A percentile compares a stretch with the other conserved stretches of the same genome.
These are phyloP conservation scores for Erebia ligea DNA, from an alignment of 2,888 invertebrate genomes.

Conservation along the genomic window DNA sequence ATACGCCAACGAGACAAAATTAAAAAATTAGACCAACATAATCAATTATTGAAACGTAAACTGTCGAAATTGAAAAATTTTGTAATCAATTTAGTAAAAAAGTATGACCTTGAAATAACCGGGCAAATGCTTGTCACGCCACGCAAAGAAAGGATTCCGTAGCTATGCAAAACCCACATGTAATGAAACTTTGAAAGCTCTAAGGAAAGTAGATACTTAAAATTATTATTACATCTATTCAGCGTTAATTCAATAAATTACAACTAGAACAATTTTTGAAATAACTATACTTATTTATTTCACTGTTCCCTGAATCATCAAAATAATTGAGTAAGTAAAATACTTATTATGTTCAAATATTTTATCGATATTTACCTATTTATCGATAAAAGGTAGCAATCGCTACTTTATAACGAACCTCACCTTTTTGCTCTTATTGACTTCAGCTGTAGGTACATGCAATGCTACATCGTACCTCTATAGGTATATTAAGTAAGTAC, in stretches of 20 bases:
- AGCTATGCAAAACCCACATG: not conserved
- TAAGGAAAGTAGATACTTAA: too few relatives aligned
- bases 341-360: not conserved
- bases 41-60: slow-evolving; percentile 7
- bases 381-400: not conserved
- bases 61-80: slow-evolving; percentile 12
- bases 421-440: not conserved
- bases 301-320: not conserved
- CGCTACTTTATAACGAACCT: not conserved
- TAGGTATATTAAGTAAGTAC: too few relatives aligned
- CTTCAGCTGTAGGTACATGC: too few relatives aligned
- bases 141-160: not conserved
- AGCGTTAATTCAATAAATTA: not conserved
- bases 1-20: slow-evolving; percentile 5
- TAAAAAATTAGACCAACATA: slow-evolving; percentile 4
- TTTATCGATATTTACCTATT: not conserved
- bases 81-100: slow-evolving; percentile 14
- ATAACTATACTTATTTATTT: not conserved
- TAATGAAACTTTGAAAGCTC: too few relatives aligned
- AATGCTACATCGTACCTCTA: not conserved
- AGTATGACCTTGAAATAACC: slow-evolving; percentile 12
- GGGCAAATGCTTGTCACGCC: not conserved
- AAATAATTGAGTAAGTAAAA: not conserved
- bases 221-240: not conserved
- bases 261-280: too few relatives aligned